Conservation (phyloP, 2,797 vertebrate species). For the Cryptoprocta ferox region DNA sequence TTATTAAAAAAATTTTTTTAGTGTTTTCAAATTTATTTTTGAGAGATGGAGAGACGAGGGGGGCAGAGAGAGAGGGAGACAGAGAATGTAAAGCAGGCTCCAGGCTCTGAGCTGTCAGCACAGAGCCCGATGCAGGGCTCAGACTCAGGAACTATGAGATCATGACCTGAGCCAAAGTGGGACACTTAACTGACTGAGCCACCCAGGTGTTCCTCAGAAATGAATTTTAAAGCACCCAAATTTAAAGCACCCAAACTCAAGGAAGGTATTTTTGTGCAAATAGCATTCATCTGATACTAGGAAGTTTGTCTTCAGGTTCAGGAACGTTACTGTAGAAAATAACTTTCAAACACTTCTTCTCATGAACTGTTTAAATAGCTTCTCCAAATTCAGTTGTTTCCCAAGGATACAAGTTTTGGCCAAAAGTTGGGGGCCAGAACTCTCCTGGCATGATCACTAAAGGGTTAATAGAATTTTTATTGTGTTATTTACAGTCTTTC, state of each 20-base stretch:
- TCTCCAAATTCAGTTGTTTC: background rate
- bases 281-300: slow-evolving; percentile 36
- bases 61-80: too few relatives aligned
- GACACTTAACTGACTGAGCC: too few relatives aligned
- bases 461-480: background rate
- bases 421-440: background rate
- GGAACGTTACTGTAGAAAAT: slow-evolving; percentile 27
- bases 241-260: background rate
- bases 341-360: slow-evolving; percentile 43
- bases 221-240: slow-evolving; percentile 31
- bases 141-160: too few relatives aligned
- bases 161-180: too few relatives aligned
- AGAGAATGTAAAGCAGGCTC: too few relatives aligned
- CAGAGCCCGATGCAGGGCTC: too few relatives aligned
- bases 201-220: background rate
- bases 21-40: too few relatives aligned
- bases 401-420: background rate
- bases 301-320: slow-evolving; percentile 21
- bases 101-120: too few relatives aligned
- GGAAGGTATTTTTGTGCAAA: background rate
- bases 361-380: background rate
- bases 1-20: too few relatives aligned
- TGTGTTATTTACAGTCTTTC: background rate
- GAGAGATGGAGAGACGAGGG: too few relatives aligned
- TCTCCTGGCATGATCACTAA: background rate